Evolutionary conservation across 2,797 vertebrate species (phyloP), one percentile per base, ranked within the genome.

Genomic region (Gymnothorax javanicus): DNA sequence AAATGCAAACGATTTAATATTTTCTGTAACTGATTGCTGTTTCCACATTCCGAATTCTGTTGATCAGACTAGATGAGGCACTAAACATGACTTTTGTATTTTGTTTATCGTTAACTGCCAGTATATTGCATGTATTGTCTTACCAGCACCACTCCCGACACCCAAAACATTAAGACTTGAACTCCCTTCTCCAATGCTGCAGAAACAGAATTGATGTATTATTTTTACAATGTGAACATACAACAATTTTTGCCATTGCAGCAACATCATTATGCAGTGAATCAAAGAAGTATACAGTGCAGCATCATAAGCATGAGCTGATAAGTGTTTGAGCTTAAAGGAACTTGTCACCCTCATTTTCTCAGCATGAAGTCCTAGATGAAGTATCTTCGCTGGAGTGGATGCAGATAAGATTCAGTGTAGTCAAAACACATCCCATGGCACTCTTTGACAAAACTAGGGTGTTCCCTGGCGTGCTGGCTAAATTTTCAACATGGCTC

Each of bases 131-230:
- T 71, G 25, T 13, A 82, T 54, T 8, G 0, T 90, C 95, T 90
- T 95, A 99, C 97, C 98, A 92, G 96, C 93, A 90, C 98, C 97
- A 88, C 97, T 96, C 75, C 98, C 98, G 85, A 98, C 91, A 2
- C 97, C 98, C 27, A 98, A 95, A 89, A 99, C 93, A 90, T 97
- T 97, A 88, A 99, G 94, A 93, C 94, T 89, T 88, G 95, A 86
- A 90, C 97, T 97, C 90, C 93, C 95, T 0, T 94, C 89, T 90
- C 97, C 97, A 87, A 98, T 92, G 85, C 98, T 99, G 93, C 82
- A 91, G 87, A 87, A 62, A 90, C 85, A 69, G n/a, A 84, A 6
- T 17, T 67, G 52, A 43, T 59, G 84, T 58, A 50, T 43, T 43
- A 43, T 43, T 43, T 43, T 43, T 43, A 43, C 33, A 2, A 1